Evolutionary conservation across 2,888 invertebrate species (phyloP).

Genomic region (Thereva nobilitata): DNA sequence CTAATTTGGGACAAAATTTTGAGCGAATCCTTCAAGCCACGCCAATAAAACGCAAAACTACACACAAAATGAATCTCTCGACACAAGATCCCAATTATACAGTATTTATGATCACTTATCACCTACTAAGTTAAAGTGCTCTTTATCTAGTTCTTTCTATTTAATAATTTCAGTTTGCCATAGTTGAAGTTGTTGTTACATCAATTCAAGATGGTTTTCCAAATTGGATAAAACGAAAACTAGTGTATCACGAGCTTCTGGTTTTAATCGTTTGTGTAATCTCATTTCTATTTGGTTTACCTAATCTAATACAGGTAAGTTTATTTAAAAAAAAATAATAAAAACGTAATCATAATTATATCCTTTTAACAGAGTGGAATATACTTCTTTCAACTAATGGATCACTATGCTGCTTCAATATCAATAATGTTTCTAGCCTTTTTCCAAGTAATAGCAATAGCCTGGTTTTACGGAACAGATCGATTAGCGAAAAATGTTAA

Average conservation of each 20-base stretch:
- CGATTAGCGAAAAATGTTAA: slow-evolving; percentile 80
- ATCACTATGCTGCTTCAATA: slow-evolving; percentile 90
- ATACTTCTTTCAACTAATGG: slow-evolving; percentile 89
- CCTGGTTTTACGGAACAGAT: slow-evolving; percentile 89
- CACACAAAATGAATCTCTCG: too few relatives aligned
- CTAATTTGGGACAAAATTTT: too few relatives aligned
- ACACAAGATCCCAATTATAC: too few relatives aligned
- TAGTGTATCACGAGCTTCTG: slow-evolving; percentile 84
- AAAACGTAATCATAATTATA: slow-evolving; percentile 9
- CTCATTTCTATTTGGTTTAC: slow-evolving; percentile 82
- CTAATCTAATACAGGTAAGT: slow-evolving; percentile 79
- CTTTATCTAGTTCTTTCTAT: too few relatives aligned
- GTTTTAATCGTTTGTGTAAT: slow-evolving; percentile 81
- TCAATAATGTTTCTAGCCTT: slow-evolving; percentile 91
- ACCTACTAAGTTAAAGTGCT: too few relatives aligned
- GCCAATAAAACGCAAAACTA: too few relatives aligned
- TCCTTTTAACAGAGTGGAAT: slow-evolving; percentile 72
- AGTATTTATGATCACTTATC: too few relatives aligned
- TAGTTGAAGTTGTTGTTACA: slow-evolving; percentile 92
- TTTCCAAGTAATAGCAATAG: slow-evolving; percentile 88
- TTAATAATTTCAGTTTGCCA: slow-evolving; percentile 79
- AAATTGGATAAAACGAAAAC: slow-evolving; percentile 77
- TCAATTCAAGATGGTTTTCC: slow-evolving; percentile 93
- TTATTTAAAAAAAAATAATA: background rate
- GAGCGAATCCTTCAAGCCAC: too few relatives aligned